phyloP scores from a whole-genome alignment of 2,888 invertebrate species.

The Amblyjoppa fuscipennis region DNA sequence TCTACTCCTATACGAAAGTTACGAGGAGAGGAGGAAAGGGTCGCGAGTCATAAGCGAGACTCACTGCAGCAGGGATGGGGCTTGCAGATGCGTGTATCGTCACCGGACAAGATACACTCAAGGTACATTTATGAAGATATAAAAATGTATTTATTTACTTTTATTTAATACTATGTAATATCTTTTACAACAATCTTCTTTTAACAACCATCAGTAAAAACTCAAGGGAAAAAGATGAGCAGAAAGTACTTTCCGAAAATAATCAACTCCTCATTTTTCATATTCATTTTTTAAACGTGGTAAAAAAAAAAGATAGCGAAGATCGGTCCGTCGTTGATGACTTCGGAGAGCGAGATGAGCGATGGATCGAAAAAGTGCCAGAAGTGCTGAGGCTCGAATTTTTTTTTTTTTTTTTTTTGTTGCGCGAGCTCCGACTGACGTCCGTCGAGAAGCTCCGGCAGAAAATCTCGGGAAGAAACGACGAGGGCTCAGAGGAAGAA shows the following conservation, averaged over 20 bases:
- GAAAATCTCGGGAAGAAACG: conserved; percentile 52
- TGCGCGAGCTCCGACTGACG: conserved; percentile 11
- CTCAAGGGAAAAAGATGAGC: neutral
- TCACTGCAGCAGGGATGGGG: neutral
- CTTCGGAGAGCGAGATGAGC: neutral
- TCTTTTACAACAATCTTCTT: too few species aligned
- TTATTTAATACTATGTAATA: too few species aligned
- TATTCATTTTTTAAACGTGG: too few species aligned
- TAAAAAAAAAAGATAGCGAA: neutral
- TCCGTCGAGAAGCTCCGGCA: conserved; percentile 32
- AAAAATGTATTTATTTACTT: too few species aligned
- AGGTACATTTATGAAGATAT: too few species aligned
- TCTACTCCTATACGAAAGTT: neutral
- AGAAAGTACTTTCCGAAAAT: neutral
- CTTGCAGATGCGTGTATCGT: neutral
- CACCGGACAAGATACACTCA: too few species aligned
- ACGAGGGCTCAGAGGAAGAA: neutral
- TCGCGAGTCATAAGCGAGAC: neutral
- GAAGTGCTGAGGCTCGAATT: conserved; percentile 10
- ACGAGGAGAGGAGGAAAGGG: neutral
- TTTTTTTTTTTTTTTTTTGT: conserved; percentile 13
- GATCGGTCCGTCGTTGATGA: neutral
- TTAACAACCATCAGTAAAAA: too few species aligned
- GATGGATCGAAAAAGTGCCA: conserved; percentile 10
- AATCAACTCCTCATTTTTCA: neutral